These are phyloP conservation scores for Poecilia gillii DNA, from an alignment of 2,797 vertebrate species.

Conservation along the genomic window DNA sequence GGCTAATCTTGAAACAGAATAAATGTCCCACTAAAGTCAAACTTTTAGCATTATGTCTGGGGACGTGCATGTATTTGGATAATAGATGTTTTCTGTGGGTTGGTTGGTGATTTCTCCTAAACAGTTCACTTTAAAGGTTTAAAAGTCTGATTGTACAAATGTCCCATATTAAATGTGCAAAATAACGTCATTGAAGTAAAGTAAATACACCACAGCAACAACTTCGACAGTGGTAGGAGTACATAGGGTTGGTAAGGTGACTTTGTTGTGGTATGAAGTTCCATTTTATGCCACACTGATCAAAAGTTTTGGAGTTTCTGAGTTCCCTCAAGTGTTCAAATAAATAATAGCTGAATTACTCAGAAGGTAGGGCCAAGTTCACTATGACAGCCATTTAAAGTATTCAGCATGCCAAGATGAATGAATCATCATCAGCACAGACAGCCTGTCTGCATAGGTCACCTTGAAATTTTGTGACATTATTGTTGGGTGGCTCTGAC, in stretches of 20 bases:
- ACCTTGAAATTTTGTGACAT: no score
- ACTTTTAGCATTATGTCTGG: neutral
- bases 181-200: neutral
- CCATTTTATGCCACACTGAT: no score
- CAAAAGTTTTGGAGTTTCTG: neutral
- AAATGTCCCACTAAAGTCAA: neutral
- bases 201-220: neutral
- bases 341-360: neutral
- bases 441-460: no score
- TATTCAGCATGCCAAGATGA: no score
- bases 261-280: neutral
- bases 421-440: no score
- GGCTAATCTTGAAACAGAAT: neutral
- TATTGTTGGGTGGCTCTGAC: no score
- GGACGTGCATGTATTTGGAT: neutral
- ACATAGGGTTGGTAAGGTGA: neutral
- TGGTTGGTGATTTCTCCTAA: neutral
- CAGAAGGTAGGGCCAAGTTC: neutral
- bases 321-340: neutral
- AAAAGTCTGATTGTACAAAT: neutral
- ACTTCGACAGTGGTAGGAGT: no score
- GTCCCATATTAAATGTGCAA: neutral
- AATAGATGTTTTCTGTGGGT: neutral
- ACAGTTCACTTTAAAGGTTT: neutral
- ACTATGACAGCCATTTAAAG: no score